Conservation (phyloP, 2,888 invertebrate species). For the Drosophila pseudotalamancana region DNA sequence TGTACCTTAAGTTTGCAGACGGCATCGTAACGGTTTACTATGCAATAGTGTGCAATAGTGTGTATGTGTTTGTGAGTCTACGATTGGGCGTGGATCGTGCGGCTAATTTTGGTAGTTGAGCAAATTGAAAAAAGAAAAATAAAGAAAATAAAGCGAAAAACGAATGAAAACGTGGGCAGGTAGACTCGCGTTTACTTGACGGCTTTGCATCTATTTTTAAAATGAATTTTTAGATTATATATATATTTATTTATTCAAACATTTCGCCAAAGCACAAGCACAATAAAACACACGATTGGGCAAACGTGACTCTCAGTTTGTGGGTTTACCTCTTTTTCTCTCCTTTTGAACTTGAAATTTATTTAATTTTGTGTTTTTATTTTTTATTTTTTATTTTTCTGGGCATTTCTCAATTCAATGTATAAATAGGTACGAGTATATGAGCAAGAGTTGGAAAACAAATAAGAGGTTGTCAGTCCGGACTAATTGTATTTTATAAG, state of each 20-base stretch:
- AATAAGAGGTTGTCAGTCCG: constrained; percentile 19
- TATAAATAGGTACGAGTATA: not conserved
- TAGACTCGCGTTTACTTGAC: constrained; percentile 36
- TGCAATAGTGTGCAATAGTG: not conserved
- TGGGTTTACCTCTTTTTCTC: constrained; percentile 12
- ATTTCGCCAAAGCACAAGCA: constrained; percentile 26
- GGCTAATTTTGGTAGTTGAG: constrained; percentile 66
- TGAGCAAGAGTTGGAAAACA: constrained; percentile 22
- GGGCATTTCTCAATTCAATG: constrained; percentile 4
- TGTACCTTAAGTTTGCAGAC: constrained; percentile 37
- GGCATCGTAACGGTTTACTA: constrained; percentile 26
- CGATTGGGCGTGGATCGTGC: constrained; percentile 54
- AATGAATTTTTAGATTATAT: constrained; percentile 50
- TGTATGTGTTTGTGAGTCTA: constrained; percentile 23
- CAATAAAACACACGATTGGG: constrained; percentile 58
- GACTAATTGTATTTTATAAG: constrained; percentile 40
- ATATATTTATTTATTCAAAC: constrained; percentile 61
- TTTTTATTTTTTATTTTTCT: constrained; percentile 10
- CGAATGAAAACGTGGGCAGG: constrained; percentile 71
- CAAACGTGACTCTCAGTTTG: constrained; percentile 66
- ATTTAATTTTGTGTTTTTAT: constrained; percentile 40
- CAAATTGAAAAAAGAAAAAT: constrained; percentile 48
- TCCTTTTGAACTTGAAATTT: constrained; percentile 62
- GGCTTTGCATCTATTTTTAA: constrained; percentile 55
- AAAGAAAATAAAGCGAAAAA: constrained; percentile 34